Conservation (phyloP, 2,113 vertebrate genomes). For the Ailuropoda melanoleuca region DNA sequence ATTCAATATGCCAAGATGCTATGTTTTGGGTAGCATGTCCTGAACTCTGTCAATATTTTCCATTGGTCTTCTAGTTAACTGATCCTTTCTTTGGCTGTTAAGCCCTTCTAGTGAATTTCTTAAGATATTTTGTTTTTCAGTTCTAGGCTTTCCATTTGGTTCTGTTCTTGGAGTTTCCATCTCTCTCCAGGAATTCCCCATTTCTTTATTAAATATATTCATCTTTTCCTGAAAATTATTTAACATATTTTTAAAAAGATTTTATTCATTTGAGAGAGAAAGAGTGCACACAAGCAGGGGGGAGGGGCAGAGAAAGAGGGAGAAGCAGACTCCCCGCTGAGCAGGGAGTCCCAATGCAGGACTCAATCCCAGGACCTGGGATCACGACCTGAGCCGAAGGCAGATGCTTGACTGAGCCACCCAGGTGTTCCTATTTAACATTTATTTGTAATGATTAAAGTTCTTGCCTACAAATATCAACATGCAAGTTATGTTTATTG, state of each 20-base stretch:
- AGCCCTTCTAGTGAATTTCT: background rate
- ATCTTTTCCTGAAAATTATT: background rate
- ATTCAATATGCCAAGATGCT: background rate
- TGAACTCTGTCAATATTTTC: background rate
- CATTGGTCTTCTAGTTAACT: background rate
- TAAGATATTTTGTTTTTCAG: background rate
- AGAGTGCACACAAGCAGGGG: too few relatives aligned
- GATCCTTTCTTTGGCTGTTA: background rate
- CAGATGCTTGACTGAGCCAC: too few relatives aligned
- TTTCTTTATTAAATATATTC: background rate
- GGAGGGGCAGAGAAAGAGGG: too few relatives aligned
- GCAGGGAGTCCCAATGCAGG: too few relatives aligned
- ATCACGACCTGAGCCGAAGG: too few relatives aligned
- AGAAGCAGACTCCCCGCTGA: too few relatives aligned
- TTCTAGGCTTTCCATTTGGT: background rate
- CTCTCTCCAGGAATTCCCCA: background rate
- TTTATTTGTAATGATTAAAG: background rate
- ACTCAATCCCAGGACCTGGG: too few relatives aligned
- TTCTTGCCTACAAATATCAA: background rate
- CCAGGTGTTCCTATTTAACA: background rate
- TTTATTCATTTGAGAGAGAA: too few relatives aligned
- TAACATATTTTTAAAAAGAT: background rate
- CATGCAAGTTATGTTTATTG: background rate
- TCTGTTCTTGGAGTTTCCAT: background rate
- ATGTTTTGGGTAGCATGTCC: background rate